These are phyloP conservation scores for Cheilosia scutellata DNA, from an alignment of 2,888 invertebrate species.

Conservation along the genomic window DNA sequence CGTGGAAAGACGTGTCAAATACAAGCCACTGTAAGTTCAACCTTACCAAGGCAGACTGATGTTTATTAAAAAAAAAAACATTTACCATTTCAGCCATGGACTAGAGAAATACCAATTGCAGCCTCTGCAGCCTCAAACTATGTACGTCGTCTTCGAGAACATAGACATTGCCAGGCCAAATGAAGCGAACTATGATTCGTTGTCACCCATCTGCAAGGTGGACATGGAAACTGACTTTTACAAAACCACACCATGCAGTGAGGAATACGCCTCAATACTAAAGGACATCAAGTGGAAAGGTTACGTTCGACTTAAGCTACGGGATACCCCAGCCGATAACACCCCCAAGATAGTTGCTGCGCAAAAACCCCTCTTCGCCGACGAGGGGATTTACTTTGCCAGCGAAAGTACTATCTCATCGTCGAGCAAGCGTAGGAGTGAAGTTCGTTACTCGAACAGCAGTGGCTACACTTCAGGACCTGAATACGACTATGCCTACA, in stretches of 20 bases:
- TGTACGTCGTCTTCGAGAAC: slow-evolving; percentile 90
- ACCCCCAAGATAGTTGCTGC: background rate
- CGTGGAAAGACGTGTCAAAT: slow-evolving; percentile 87
- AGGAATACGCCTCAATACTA: slow-evolving; percentile 79
- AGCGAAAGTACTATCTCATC: slow-evolving; percentile 59
- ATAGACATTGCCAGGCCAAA: slow-evolving; percentile 89
- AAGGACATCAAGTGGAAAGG: slow-evolving; percentile 82
- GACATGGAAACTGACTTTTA: slow-evolving; percentile 85
- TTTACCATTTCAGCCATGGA: slow-evolving; percentile 81
- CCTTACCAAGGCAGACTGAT: too few relatives aligned
- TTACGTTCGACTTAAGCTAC: slow-evolving; percentile 81
- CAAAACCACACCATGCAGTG: slow-evolving; percentile 80
- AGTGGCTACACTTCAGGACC: slow-evolving; percentile 65
- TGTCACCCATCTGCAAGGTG: slow-evolving; percentile 87
- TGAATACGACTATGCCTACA: slow-evolving; percentile 86
- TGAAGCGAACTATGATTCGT: slow-evolving; percentile 85
- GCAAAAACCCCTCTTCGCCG: slow-evolving; percentile 1
- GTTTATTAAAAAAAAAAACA: background rate
- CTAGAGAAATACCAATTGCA: slow-evolving; percentile 83
- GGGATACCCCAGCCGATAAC: slow-evolving; percentile 76
- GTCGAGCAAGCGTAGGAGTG: slow-evolving; percentile 30
- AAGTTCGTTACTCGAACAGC: slow-evolving; percentile 46
- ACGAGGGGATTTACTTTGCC: slow-evolving; percentile 58
- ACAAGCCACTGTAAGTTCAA: slow-evolving; percentile 82
- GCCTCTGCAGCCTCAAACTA: slow-evolving; percentile 87